Conservation (phyloP, 2,113 vertebrate species). For the Mastomys coucha region DNA sequence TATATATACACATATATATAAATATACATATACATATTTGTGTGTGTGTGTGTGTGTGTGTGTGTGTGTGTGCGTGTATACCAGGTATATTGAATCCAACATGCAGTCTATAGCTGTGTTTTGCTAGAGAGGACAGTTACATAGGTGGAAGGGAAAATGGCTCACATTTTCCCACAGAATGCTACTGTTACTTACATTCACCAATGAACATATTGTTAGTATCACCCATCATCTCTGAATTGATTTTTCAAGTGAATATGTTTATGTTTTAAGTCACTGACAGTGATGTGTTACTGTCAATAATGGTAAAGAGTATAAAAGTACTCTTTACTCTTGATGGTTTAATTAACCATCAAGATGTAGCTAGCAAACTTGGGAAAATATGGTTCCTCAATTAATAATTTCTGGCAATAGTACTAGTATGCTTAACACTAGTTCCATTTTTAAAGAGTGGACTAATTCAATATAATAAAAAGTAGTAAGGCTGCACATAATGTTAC, state of each 20-base stretch:
- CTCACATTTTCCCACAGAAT: not conserved
- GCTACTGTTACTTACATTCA: not conserved
- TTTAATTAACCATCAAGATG: not conserved
- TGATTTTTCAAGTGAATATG: not conserved
- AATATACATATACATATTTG: no score
- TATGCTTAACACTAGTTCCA: not conserved
- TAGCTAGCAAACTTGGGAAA: conserved; percentile 10
- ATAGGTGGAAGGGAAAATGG: not conserved
- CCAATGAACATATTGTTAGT: not conserved
- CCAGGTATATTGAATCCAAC: not conserved
- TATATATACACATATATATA: no score
- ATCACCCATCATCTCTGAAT: not conserved
- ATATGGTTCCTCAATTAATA: not conserved
- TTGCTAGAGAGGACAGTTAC: not conserved
- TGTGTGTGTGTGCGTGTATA: no score
- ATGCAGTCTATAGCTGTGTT: not conserved
- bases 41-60: no score
- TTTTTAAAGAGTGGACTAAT: not conserved
- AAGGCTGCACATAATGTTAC: not conserved
- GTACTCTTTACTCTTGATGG: no score
- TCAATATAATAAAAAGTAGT: not conserved
- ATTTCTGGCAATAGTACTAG: conserved; percentile 5
- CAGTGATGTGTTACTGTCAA: not conserved
- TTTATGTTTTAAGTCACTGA: not conserved
- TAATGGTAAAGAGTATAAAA: not conserved